These are phyloP conservation scores for Macrocentrus cingulum DNA, from an alignment of 1,140 invertebrate genomes.

Conservation along the genomic window DNA sequence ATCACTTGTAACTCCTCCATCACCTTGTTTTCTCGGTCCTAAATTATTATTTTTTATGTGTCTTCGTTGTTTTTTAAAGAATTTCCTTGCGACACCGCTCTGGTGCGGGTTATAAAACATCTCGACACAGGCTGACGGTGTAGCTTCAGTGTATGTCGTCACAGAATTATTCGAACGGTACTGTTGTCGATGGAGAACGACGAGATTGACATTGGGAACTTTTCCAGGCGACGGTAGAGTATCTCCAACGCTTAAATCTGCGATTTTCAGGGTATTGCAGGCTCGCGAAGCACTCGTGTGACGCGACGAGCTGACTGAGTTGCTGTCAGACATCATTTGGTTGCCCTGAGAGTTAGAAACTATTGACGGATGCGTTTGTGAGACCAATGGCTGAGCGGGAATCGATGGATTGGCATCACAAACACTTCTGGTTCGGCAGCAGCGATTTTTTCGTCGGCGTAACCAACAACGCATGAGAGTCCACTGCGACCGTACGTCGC, in stretches of 20 bases:
- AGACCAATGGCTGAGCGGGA: constrained; percentile 56
- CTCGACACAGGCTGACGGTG: constrained; percentile 64
- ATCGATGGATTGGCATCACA: constrained; percentile 66
- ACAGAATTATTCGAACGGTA: constrained; percentile 71
- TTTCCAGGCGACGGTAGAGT: constrained; percentile 45
- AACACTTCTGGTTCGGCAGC: constrained; percentile 67
- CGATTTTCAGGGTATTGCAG: constrained; percentile 40
- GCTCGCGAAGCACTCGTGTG: constrained; percentile 47
- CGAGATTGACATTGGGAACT: constrained; percentile 65
- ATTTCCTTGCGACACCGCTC: constrained; percentile 87
- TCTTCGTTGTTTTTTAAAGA: constrained; percentile 84
- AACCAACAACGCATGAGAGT: constrained; percentile 65
- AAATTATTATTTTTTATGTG: constrained; percentile 74
- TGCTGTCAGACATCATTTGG: constrained; percentile 52
- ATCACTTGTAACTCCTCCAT: constrained; percentile 64
- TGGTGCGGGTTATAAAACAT: constrained; percentile 92
- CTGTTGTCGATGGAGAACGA: constrained; percentile 70
- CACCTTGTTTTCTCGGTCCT: constrained; percentile 66
- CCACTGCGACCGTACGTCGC: constrained; percentile 79
- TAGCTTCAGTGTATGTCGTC: constrained; percentile 68
- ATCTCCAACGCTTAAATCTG: constrained; percentile 43
- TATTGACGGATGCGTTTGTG: constrained; percentile 37
- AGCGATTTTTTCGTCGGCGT: constrained; percentile 63
- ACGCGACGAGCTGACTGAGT: constrained; percentile 49
- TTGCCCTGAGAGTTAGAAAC: constrained; percentile 51